phyloP scores from a whole-genome alignment of 2,888 invertebrate species.

The Drosophila picticornis region DNA sequence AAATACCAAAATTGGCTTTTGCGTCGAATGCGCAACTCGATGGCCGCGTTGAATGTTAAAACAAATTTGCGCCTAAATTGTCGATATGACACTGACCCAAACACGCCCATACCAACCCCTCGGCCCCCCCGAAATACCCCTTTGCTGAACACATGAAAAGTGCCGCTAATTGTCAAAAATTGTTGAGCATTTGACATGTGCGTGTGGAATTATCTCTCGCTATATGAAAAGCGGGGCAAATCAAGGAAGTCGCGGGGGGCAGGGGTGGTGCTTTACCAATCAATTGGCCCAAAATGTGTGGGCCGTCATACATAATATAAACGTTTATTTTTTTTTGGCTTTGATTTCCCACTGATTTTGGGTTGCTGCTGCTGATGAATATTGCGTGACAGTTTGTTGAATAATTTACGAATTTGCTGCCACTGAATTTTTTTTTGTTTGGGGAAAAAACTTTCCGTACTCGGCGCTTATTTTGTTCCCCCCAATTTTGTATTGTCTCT shows the following conservation, averaged over 20 bases:
- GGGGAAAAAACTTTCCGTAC: constrained; percentile 40
- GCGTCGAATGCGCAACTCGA: constrained; percentile 30
- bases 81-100: constrained; percentile 64
- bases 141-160: constrained; percentile 67
- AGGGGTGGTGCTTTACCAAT: constrained; percentile 39
- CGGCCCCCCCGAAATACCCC: not conserved
- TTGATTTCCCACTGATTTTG: constrained; percentile 63
- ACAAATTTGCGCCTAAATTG: constrained; percentile 81
- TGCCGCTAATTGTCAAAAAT: constrained; percentile 82
- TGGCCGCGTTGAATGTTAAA: constrained; percentile 64
- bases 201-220: constrained; percentile 59
- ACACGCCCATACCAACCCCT: constrained; percentile 17
- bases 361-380: constrained; percentile 44
- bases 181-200: constrained; percentile 69
- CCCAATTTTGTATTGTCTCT: constrained; percentile 19
- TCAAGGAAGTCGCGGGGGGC: not conserved
- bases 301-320: constrained; percentile 50
- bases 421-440: constrained; percentile 5
- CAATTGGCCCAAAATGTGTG: constrained; percentile 57
- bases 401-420: constrained; percentile 75
- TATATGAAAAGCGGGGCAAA: not conserved
- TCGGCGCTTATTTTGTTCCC: constrained; percentile 3
- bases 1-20: constrained; percentile 40
- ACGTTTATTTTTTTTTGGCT: constrained; percentile 48
- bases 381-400: constrained; percentile 82